These are phyloP conservation scores for Hystrix brachyura DNA, from an alignment of 2,113 vertebrate genomes.

Conservation along the genomic window DNA sequence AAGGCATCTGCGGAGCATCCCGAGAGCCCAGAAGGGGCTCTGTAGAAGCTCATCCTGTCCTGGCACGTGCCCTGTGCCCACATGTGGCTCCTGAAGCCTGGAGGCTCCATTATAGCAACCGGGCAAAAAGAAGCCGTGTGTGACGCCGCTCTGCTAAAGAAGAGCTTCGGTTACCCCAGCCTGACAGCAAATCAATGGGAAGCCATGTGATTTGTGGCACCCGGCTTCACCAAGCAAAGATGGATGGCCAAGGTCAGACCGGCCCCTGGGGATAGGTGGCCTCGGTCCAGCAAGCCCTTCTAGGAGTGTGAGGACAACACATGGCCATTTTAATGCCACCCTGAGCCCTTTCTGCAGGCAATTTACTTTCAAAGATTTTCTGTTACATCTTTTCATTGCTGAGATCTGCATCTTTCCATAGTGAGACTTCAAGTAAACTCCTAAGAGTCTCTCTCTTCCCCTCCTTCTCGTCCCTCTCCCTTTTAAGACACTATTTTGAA, in stretches of 20 bases:
- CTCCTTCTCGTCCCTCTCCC: not conserved
- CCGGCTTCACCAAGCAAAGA: constrained; percentile 59
- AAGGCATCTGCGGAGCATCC: not conserved
- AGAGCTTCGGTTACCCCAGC: constrained; percentile 50
- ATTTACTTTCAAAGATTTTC: constrained; percentile 50
- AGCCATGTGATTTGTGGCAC: constrained; percentile 51
- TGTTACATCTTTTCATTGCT: constrained; percentile 25
- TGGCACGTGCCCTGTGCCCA: not conserved
- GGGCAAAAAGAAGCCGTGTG: not conserved
- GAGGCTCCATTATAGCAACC: not conserved
- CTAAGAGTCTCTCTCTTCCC: not conserved
- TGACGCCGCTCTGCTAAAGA: constrained; percentile 35
- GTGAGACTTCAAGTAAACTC: not conserved
- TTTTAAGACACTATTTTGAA: not conserved
- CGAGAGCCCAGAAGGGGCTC: not conserved
- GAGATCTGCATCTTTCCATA: constrained; percentile 37
- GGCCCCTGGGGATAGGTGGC: constrained; percentile 38
- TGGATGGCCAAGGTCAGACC: constrained; percentile 52
- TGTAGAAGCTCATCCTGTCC: not conserved
- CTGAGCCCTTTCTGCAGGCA: constrained; percentile 29
- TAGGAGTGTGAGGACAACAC: not conserved
- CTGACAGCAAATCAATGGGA: constrained; percentile 63
- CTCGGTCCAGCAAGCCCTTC: not conserved
- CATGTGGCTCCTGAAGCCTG: not conserved
- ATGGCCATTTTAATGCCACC: not conserved